Conservation (phyloP, 1,140 invertebrate species). For the Platyscapa corneri region DNA sequence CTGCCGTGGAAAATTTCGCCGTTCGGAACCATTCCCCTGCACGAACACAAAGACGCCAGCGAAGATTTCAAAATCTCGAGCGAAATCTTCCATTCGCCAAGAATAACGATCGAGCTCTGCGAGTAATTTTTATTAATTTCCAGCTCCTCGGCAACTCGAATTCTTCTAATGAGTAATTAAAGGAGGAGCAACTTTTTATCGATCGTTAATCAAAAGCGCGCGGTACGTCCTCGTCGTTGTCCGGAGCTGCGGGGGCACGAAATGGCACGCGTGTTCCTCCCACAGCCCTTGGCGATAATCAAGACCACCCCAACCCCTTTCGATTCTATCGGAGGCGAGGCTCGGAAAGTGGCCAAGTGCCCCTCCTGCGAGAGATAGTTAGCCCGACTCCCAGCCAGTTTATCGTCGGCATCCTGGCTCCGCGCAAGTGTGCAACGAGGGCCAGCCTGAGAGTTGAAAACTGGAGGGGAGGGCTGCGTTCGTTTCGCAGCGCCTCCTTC, state of each 20-base stretch:
- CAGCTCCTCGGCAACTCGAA: too few relatives aligned
- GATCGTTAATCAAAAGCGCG: not conserved
- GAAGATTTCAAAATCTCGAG: too few relatives aligned
- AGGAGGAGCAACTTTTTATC: not conserved
- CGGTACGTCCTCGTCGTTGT: not conserved
- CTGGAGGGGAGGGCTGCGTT: not conserved
- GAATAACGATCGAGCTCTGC: too few relatives aligned
- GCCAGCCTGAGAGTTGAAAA: too few relatives aligned
- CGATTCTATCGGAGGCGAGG: not conserved
- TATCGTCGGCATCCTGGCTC: constrained; percentile 16
- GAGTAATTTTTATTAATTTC: too few relatives aligned
- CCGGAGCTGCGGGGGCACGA: not conserved
- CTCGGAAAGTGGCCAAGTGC: constrained; percentile 13
- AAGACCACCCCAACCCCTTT: not conserved
- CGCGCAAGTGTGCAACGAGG: not conserved
- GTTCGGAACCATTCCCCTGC: too few relatives aligned
- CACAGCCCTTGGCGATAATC: constrained; percentile 11
- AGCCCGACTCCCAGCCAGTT: constrained; percentile 10
- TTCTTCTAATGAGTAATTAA: too few relatives aligned
- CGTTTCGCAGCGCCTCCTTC: too few relatives aligned
- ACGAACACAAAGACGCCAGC: too few relatives aligned
- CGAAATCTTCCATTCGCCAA: too few relatives aligned
- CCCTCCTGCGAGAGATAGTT: constrained; percentile 15
- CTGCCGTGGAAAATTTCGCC: too few relatives aligned
- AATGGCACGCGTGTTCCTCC: not conserved